Evolutionary conservation across 2,797 vertebrate species (phyloP), one percentile per base, ranked within the genome.

Genomic region (Nasua narica): DNA sequence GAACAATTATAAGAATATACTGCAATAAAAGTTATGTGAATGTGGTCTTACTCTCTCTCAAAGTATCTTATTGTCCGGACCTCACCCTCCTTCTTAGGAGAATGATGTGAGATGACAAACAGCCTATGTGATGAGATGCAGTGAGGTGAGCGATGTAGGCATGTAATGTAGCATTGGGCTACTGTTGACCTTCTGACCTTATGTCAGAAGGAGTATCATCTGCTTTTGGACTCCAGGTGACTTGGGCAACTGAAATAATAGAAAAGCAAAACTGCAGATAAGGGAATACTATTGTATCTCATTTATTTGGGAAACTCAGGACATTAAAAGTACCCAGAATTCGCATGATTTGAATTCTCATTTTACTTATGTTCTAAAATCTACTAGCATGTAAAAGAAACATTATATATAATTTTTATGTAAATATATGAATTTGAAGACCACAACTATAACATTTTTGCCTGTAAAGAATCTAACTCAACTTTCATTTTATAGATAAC

Each of bases 281-380:
- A 32, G 16, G 46, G 70, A 43, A 25, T 29, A 48, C 72, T 76
- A 32, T 19, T 76, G 46, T 52, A 40, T 76, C 23, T 93, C 78
- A 81, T 50, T 78, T 92, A 81, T 50, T 76, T 70, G 67, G 91
- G 40, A 77, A 95, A 88, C 10, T 46, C 67, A 95, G n/a, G 50
- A 65, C 16, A 58, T 48, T 40, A 43, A 7, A 95, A 93, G 7
- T 37, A 67, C 1, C 4, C 7, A 65, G n/a, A 85, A 87, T 85
- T 92, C 37, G 69, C 74, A 90, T 21, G 56, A 21, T 65, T 91
- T 65, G 35, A 87, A 43, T 70, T 56, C 27, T 90, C 74, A 54
- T 76, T 82, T 87, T 77, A 46, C 25, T 21, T 91, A 48, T 29
- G n/a, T 69, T 95, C 32, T 77, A 78, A 91, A 85, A 70, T 56